These are phyloP conservation scores for Cremastinae sp. DNA, from an alignment of 2,888 invertebrate genomes.

Conservation along the genomic window DNA sequence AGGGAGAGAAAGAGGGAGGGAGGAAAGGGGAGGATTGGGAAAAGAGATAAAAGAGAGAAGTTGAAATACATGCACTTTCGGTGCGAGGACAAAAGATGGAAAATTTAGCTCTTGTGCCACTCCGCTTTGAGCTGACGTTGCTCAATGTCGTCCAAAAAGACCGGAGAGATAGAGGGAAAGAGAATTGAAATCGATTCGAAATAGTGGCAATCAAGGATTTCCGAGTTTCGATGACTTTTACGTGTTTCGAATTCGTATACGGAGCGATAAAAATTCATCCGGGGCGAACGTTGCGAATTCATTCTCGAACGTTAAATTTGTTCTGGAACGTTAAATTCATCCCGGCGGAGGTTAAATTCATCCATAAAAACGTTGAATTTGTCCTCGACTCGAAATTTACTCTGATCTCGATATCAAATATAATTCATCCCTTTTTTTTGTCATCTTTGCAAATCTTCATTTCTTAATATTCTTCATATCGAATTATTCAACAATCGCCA, in stretches of 20 bases:
- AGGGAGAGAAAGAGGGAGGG: neutral
- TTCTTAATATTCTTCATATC: too few relatives aligned
- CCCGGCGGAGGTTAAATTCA: too few relatives aligned
- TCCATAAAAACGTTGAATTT: too few relatives aligned
- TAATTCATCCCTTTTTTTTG: too few relatives aligned
- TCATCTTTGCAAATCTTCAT: too few relatives aligned
- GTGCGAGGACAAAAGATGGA: conserved; percentile 25
- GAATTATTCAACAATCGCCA: too few relatives aligned
- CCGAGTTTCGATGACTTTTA: conserved; percentile 23
- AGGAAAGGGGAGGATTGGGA: neutral
- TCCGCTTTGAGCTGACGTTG: conserved; percentile 47
- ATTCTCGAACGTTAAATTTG: too few relatives aligned
- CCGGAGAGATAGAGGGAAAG: conserved; percentile 11
- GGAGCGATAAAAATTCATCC: neutral
- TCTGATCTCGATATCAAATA: too few relatives aligned
- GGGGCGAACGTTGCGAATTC: neutral
- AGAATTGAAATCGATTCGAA: conserved; percentile 55
- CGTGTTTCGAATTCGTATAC: neutral
- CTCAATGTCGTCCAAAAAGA: conserved; percentile 22
- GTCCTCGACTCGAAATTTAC: too few relatives aligned
- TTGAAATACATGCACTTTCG: neutral
- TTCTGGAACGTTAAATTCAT: too few relatives aligned
- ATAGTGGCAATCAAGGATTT: conserved; percentile 54
- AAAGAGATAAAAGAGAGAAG: conserved; percentile 8
- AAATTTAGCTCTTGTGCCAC: conserved; percentile 38